Evolutionary conservation across 1,140 invertebrate genomes (phyloP), one percentile per base, ranked within the genome.

Genomic region (Tetramorium simillimum): DNA sequence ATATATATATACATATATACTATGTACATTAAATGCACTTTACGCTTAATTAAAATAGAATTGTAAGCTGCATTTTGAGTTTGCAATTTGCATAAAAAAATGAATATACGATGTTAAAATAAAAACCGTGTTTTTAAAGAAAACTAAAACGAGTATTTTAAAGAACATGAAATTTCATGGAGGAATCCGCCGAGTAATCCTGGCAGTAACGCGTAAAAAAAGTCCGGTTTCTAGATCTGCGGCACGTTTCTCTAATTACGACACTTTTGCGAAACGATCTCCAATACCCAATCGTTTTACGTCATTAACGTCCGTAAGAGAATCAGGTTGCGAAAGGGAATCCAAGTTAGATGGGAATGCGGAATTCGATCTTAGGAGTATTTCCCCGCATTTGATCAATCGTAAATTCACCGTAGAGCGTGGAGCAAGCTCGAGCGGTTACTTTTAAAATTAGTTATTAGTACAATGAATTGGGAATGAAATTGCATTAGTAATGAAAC

Each of bases 321-420:
- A 88, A 81, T 84, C 76, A 37, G 53, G 33, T 77, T 77, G 85
- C 87, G n/a, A 40, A 67, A 46, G 72, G n/a, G 76, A 88, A 63
- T 86, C 69, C 49, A 70, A 81, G 82, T 86, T 77, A 56, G 24
- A 86, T 60, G 87, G 28, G 46, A 60, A 43, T 53, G 49, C 51
- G 67, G 75, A 76, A 73, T 88, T 86, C 51, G 88, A 90, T 90
- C 85, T 86, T 80, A 43, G 56, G 51, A 82, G 21, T 51, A 40
- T 84, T 84, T 33, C 28, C 9, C 9, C 2, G 69, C 80, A 75
- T 84, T 60, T 33, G 80, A 84, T 84, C 53, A 73, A 40, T 9
- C 80, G 53, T 84, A 84, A 84, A 84, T 84, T 75, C 14, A 33
- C 53, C 18, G 46, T 28, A 18, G 16, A 28, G n/a, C 2, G 14